These are phyloP conservation scores for Caenorhabditis doughertyi DNA, from an alignment of 2,888 invertebrate genomes.

Conservation along the genomic window DNA sequence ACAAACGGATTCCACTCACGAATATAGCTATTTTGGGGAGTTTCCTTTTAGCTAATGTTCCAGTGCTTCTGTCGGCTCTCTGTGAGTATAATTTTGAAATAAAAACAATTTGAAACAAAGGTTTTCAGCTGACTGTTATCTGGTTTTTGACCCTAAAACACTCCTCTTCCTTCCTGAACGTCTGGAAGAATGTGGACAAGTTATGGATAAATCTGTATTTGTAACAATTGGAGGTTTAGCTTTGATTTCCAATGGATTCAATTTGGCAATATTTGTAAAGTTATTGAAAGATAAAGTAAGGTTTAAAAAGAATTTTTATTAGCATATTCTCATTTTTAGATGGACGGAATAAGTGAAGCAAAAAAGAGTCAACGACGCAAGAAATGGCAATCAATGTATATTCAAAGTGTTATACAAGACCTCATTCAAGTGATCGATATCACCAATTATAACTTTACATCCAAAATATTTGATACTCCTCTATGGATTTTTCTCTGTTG, in stretches of 20 bases:
- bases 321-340: slow-evolving; percentile 1
- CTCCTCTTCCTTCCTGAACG: not conserved
- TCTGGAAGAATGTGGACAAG: slow-evolving; percentile 14
- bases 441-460: slow-evolving; percentile 17
- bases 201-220: slow-evolving; percentile 7
- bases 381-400: slow-evolving; percentile 26
- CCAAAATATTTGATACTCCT: not conserved
- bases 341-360: slow-evolving; percentile 34
- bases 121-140: slow-evolving; percentile 28
- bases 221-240: not conserved
- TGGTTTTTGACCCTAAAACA: slow-evolving; percentile 20
- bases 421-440: slow-evolving; percentile 33
- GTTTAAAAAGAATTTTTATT: no score
- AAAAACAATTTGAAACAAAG: not conserved
- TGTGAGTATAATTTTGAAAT: not conserved
- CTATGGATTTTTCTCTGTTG: not conserved
- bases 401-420: slow-evolving; percentile 49
- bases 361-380: slow-evolving; percentile 2
- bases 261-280: slow-evolving; percentile 12
- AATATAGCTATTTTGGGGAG: not conserved
- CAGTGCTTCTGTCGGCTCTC: not conserved
- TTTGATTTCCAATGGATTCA: slow-evolving; percentile 11
- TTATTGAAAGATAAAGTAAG: slow-evolving; percentile 34
- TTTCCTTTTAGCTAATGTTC: not conserved
- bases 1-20: not conserved